Percentiles rank a stretch among this genome's conserved stretches.
These are phyloP conservation scores for Grammomys surdaster DNA, from an alignment of 2,113 vertebrate species.

Conservation along the genomic window DNA sequence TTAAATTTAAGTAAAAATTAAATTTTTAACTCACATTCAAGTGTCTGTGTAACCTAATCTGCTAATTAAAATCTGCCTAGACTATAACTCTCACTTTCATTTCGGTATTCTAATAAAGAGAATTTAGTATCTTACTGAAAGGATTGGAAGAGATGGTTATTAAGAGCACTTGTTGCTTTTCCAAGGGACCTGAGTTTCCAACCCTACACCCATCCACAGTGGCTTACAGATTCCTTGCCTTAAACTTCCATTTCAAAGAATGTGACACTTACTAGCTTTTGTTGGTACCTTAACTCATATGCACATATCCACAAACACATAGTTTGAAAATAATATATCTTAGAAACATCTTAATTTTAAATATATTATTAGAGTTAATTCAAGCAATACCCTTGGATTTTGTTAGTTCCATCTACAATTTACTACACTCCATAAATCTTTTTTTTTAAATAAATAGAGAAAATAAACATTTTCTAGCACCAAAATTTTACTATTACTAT, in stretches of 20 bases:
- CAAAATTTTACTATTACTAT: not conserved
- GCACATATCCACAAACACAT: not conserved
- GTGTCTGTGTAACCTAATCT: not conserved
- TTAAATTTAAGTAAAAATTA: slow-evolving; percentile 50
- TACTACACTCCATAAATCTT: not conserved
- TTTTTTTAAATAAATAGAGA: not conserved
- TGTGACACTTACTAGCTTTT: too few relatives aligned
- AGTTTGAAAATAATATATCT: not conserved
- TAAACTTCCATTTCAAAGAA: too few relatives aligned
- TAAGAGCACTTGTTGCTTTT: not conserved
- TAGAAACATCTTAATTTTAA: slow-evolving; percentile 11
- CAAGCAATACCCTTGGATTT: not conserved
- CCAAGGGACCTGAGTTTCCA: not conserved
- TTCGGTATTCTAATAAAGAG: slow-evolving; percentile 5
- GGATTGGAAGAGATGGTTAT: not conserved
- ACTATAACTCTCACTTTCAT: slow-evolving; percentile 29
- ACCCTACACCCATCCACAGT: not conserved
- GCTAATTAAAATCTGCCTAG: slow-evolving; percentile 22
- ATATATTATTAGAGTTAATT: not conserved
- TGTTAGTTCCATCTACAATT: not conserved
- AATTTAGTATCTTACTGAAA: not conserved
- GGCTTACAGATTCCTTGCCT: too few relatives aligned
- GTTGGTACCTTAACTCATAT: not conserved
- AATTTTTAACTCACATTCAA: not conserved
- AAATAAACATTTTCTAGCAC: slow-evolving; percentile 32